Evolutionary conservation across 2,113 vertebrate genomes (phyloP), one percentile per base, ranked within the genome.

Genomic region (Paramormyrops kingsleyae): DNA sequence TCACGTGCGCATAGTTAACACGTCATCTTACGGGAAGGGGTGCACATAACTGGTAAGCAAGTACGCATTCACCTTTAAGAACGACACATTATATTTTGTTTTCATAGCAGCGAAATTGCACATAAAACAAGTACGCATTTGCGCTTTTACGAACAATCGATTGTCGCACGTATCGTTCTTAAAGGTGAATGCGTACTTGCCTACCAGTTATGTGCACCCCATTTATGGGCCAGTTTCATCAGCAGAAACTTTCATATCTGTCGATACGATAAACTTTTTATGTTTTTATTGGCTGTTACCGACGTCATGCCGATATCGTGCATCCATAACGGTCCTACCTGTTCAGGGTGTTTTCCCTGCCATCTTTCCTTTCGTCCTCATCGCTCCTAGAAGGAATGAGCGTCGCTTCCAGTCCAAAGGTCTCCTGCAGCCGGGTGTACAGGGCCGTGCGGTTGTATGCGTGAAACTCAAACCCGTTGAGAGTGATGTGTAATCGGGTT

Each of bases 381-480:
- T 98, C 97, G 92, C 96, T 97, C 91, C 96, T 97, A 59, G 96
- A 93, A 83, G 95, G 96, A 92, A 97, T 94, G 88, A 99, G 97
- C 7, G 98, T 99, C 90, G 97, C 97, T 50, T 99, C 99, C 92
- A 99, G 96, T 92, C 99, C 98, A 91, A 99, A 99, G 9, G 97
- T 95, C 92, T 99, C 97, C 91, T 99, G 97, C 90, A 99, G 97
- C 52, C 94, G 97, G 49, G 97, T 95, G 89, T 99, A 99, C 90
- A 99, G 96, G 94, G 97, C 97, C 24, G 97, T 99, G 86, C 98
- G 98, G 92, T 99, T 99, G 94, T 99, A 99, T 83, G 98, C 97
- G 1, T 99, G 99, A 93, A 99, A 99, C 94, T 99, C 99, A 91
- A 99, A 99, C 91, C 99, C 98, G 88, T 99, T 99, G 66, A 99